phyloP scores from a whole-genome alignment of 2,113 vertebrate genomes.

The Petromus typicus region DNA sequence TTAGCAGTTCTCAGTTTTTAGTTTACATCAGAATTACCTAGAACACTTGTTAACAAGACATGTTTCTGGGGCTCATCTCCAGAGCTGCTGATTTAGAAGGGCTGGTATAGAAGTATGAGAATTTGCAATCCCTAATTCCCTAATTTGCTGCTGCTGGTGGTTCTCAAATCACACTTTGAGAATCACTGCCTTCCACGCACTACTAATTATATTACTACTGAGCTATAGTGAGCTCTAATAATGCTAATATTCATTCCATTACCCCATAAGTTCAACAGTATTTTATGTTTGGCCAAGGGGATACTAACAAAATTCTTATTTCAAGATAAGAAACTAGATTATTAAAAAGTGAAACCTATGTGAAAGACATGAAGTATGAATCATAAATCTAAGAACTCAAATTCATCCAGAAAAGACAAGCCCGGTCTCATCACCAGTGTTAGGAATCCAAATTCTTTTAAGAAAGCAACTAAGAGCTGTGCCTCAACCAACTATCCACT shows the following conservation, averaged over 20 bases:
- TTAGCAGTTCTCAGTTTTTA: not conserved
- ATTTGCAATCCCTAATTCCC: not conserved
- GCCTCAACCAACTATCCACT: not conserved
- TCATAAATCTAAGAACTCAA: not conserved
- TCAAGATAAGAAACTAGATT: not conserved
- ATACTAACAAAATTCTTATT: not conserved
- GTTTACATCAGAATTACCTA: not conserved
- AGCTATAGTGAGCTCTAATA: not conserved
- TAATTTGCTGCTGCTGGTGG: not conserved
- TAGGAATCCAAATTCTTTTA: not conserved
- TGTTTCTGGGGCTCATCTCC: not conserved
- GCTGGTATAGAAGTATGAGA: not conserved
- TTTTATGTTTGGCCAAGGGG: not conserved
- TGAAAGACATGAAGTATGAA: not conserved
- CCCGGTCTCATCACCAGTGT: not conserved
- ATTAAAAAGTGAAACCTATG: not conserved
- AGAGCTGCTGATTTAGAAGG: constrained; percentile 13
- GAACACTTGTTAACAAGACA: not conserved
- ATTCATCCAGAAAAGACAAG: not conserved
- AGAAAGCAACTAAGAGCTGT: not conserved
- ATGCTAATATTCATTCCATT: not conserved
- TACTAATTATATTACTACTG: not conserved
- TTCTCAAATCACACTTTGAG: not conserved
- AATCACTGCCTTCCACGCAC: not conserved
- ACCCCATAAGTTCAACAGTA: not conserved